These are phyloP conservation scores for Aphidius ervi DNA, from an alignment of 1,140 invertebrate genomes.

Conservation along the genomic window DNA sequence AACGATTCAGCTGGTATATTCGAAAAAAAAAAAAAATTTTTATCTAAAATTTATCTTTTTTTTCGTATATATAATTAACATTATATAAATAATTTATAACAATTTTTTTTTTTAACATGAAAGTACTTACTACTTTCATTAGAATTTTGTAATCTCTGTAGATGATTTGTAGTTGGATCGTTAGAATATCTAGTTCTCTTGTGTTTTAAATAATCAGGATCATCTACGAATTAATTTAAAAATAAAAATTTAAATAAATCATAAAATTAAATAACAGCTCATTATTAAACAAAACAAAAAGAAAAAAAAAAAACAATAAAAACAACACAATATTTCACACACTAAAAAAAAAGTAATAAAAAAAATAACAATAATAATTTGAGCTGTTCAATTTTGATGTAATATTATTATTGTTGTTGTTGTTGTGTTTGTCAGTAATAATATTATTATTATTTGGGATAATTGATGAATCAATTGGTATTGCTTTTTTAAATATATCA, in stretches of 20 bases:
- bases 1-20: too few species aligned
- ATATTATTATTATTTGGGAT: constrained; percentile 27
- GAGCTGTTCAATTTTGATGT: constrained; percentile 33
- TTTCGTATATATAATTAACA: not conserved
- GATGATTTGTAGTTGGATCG: constrained; percentile 52
- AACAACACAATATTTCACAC: constrained; percentile 2
- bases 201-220: constrained; percentile 48
- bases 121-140: constrained; percentile 59
- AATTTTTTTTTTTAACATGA: constrained; percentile 21
- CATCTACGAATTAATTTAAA: constrained; percentile 28
- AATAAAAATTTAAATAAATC: constrained; percentile 1
- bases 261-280: constrained; percentile 13
- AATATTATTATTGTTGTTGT: constrained; percentile 29
- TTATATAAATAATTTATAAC: constrained; percentile 17
- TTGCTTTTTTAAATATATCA: constrained; percentile 60
- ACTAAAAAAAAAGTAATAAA: not conserved
- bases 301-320: constrained; percentile 8
- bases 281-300: constrained; percentile 5
- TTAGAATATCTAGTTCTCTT: constrained; percentile 60
- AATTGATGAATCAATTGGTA: constrained; percentile 55
- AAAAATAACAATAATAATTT: constrained; percentile 21
- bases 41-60: not conserved
- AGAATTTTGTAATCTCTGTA: constrained; percentile 54
- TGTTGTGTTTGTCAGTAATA: constrained; percentile 39
- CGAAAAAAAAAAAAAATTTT: too few species aligned